These are phyloP conservation scores for Zhuqinia jingwanae DNA, from an alignment of 2,888 invertebrate genomes.

Conservation along the genomic window DNA sequence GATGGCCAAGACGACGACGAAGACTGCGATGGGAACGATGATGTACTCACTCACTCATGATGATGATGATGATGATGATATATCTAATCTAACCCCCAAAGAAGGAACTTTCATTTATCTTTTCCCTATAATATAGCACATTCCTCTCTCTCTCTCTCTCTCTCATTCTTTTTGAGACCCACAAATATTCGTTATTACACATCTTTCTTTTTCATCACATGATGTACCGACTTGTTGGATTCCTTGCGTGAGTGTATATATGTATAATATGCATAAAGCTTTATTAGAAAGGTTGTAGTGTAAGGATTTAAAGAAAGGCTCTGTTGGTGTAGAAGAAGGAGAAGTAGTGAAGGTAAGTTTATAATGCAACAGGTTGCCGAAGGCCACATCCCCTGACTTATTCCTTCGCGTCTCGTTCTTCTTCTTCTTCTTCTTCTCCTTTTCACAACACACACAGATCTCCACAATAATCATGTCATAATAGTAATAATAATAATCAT, in stretches of 20 bases:
- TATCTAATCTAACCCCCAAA: slow-evolving; percentile 49
- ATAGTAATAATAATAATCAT: slow-evolving; percentile 66
- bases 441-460: slow-evolving; percentile 2
- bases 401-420: background rate
- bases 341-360: slow-evolving; percentile 44
- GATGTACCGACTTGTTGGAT: slow-evolving; percentile 31
- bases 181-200: slow-evolving; percentile 44
- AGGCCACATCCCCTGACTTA: slow-evolving; percentile 61
- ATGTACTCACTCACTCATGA: too few relatives aligned
- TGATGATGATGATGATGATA: slow-evolving; percentile 20
- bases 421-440: slow-evolving; percentile 13
- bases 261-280: background rate
- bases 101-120: slow-evolving; percentile 65
- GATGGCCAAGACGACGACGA: too few relatives aligned
- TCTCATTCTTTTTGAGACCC: background rate
- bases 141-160: slow-evolving; percentile 13
- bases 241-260: background rate
- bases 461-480: slow-evolving; percentile 61
- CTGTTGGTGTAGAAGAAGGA: background rate
- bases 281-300: background rate
- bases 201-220: slow-evolving; percentile 15
- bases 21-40: too few relatives aligned
- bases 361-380: slow-evolving; percentile 69
- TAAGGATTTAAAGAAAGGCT: background rate
- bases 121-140: background rate